Percentiles rank a stretch among this genome's conserved stretches.
Conservation (phyloP, 2,113 vertebrate species). For the Dascyllus trimaculatus region DNA sequence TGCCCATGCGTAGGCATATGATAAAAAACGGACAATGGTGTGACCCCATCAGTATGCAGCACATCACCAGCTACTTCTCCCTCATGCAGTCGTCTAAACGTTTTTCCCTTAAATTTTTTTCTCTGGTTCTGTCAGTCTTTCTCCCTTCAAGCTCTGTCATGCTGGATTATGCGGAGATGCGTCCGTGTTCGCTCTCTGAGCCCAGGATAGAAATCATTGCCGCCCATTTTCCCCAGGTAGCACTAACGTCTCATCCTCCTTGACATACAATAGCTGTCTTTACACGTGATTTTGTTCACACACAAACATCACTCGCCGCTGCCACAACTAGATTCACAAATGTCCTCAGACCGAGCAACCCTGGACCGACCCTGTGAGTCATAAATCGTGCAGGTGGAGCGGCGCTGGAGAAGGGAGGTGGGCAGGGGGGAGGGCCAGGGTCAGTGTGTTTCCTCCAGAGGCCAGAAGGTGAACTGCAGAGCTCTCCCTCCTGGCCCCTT, state of each 20-base stretch:
- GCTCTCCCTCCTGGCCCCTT: constrained; percentile 78
- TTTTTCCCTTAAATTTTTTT: constrained; percentile 24
- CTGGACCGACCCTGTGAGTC: constrained; percentile 61
- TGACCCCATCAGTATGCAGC: constrained; percentile 38
- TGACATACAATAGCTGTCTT: constrained; percentile 51
- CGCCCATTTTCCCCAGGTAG: constrained; percentile 34
- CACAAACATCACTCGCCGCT: neutral
- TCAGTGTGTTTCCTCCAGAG: constrained; percentile 81
- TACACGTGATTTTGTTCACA: constrained; percentile 29
- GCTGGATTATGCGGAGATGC: constrained; percentile 56
- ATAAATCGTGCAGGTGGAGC: constrained; percentile 77
- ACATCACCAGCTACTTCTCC: constrained; percentile 5
- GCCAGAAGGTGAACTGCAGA: constrained; percentile 82
- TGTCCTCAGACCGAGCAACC: constrained; percentile 68
- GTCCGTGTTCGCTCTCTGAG: constrained; percentile 39
- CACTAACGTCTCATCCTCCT: constrained; percentile 58
- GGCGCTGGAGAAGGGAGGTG: constrained; percentile 47
- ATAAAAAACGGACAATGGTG: constrained; percentile 33
- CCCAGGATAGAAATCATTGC: constrained; percentile 37
- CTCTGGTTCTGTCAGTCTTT: constrained; percentile 32
- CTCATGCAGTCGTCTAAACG: constrained; percentile 27
- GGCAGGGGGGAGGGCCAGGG: constrained; percentile 70
- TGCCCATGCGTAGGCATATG: constrained; percentile 4
- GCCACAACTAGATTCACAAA: constrained; percentile 35
- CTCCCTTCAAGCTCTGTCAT: constrained; percentile 46